Evolutionary conservation across 1,140 invertebrate genomes (phyloP).

Genomic region (Trichogramma pretiosum): DNA sequence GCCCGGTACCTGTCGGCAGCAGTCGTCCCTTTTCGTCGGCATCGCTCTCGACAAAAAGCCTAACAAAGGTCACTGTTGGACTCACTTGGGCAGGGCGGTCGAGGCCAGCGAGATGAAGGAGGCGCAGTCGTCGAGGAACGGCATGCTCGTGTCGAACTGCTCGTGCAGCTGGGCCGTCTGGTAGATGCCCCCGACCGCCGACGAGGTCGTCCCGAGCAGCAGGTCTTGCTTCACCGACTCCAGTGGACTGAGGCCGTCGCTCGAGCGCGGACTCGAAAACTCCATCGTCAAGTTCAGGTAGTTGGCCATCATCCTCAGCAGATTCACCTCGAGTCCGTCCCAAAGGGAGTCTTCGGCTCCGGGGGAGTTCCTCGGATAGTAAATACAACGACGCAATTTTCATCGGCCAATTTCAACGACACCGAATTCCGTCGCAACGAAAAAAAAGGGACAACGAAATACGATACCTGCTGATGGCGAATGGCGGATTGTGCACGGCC

Average conservation of each 20-base stretch:
- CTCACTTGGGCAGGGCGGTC: constrained; percentile 60
- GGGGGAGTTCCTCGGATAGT: constrained; percentile 30
- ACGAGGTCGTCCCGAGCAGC: constrained; percentile 43
- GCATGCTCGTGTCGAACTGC: constrained; percentile 49
- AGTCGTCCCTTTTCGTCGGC: not conserved
- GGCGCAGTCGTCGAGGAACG: constrained; percentile 62
- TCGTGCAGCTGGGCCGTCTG: constrained; percentile 47
- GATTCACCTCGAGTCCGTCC: constrained; percentile 61
- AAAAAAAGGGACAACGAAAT: too few species aligned
- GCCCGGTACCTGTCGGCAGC: constrained; percentile 56
- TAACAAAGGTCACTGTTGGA: constrained; percentile 7
- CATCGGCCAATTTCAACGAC: not conserved
- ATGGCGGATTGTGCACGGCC: constrained; percentile 60
- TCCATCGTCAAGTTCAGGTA: constrained; percentile 62
- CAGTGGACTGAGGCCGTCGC: constrained; percentile 39
- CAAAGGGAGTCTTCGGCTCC: constrained; percentile 45
- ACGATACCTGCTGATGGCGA: constrained; percentile 56
- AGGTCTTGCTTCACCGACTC: constrained; percentile 50
- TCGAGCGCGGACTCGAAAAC: constrained; percentile 47
- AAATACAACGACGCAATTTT: constrained; percentile 7
- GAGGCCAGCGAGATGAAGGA: constrained; percentile 64
- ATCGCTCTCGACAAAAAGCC: not conserved
- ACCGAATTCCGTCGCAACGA: not conserved
- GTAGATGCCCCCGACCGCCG: constrained; percentile 61
- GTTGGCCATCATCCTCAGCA: constrained; percentile 51